These are phyloP conservation scores for Bos indicus DNA, from an alignment of 2,113 vertebrate species.

Conservation along the genomic window DNA sequence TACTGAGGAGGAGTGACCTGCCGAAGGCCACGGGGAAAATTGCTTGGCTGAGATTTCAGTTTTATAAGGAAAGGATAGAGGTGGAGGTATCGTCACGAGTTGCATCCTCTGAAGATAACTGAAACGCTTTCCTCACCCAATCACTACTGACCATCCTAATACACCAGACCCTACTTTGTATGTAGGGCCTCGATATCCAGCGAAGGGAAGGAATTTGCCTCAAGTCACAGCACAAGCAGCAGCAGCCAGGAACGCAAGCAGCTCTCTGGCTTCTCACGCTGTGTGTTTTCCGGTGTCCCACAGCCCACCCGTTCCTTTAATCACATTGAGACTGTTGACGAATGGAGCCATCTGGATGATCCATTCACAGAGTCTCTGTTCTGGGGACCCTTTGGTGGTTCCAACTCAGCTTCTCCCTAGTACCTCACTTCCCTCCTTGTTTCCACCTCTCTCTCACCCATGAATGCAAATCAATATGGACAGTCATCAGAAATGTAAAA, in stretches of 20 bases:
- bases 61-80: neutral
- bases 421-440: neutral
- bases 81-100: neutral
- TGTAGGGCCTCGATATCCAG: neutral
- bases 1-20: neutral
- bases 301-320: neutral
- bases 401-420: neutral
- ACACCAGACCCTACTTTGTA: neutral
- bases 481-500: neutral
- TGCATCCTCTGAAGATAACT: neutral
- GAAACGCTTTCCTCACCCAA: neutral
- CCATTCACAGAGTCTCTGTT: neutral
- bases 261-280: neutral
- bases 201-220: neutral
- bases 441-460: neutral
- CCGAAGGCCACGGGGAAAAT: neutral
- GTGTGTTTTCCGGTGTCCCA: neutral
- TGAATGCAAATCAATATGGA: neutral
- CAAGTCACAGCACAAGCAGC: neutral
- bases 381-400: neutral
- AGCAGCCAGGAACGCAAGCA: neutral
- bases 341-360: neutral
- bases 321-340: neutral
- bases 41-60: neutral
- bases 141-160: neutral